A percentile compares a stretch with the other conserved stretches of the same genome.
These are phyloP conservation scores for Mythimna lalbum DNA, from an alignment of 2,888 invertebrate species.

Conservation along the genomic window DNA sequence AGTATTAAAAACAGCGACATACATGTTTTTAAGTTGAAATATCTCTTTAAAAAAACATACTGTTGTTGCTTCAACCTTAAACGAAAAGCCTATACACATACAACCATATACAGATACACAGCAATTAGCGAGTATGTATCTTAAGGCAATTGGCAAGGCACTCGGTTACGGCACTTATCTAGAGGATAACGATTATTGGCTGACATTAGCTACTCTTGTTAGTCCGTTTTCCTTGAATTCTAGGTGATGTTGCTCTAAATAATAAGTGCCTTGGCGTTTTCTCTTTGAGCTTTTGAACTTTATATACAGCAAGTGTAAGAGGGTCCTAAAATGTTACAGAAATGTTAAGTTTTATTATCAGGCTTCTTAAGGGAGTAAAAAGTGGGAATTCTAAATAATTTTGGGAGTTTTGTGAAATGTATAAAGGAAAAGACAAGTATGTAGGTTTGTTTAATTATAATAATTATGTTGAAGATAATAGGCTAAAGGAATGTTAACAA, in stretches of 20 bases:
- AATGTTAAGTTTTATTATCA: conserved; percentile 57
- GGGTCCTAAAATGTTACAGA: conserved; percentile 56
- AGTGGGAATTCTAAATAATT: conserved; percentile 35
- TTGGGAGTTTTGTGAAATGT: conserved; percentile 12
- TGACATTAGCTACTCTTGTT: conserved; percentile 81
- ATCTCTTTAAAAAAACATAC: too few species aligned
- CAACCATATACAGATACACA: conserved; percentile 40
- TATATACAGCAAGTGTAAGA: conserved; percentile 41
- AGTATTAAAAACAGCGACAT: too few species aligned
- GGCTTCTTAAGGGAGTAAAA: conserved; percentile 31
- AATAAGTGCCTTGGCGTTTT: conserved; percentile 70
- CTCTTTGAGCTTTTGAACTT: conserved; percentile 64
- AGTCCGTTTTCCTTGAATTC: conserved; percentile 72
- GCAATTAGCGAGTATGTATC: conserved; percentile 80
- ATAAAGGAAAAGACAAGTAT: not conserved
- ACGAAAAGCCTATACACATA: conserved; percentile 42
- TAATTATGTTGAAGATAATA: not conserved
- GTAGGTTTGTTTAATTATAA: not conserved
- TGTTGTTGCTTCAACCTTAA: conserved; percentile 28
- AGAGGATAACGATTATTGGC: conserved; percentile 85
- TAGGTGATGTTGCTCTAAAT: conserved; percentile 73
- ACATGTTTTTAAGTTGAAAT: too few species aligned
- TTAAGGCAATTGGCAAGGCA: conserved; percentile 81
- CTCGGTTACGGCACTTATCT: conserved; percentile 81
- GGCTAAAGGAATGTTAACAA: not conserved